Evolutionary conservation across 2,888 invertebrate species (phyloP), one percentile per base, ranked within the genome.

Genomic region (Lagria hirta): DNA sequence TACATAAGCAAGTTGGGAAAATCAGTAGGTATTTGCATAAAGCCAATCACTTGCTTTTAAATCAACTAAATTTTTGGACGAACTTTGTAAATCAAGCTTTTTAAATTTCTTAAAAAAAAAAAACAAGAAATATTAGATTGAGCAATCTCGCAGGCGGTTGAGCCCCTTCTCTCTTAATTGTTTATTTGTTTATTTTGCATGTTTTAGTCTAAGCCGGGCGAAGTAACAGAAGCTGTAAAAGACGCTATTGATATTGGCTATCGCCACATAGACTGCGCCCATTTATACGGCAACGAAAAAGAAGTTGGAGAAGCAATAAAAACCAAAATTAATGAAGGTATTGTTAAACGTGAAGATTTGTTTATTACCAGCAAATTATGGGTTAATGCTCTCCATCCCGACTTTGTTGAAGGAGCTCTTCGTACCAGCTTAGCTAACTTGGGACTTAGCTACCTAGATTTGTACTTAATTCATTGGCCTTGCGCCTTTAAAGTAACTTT

Each of bases 331-430:
- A 60, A 68, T 0, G 79, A 81, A 33, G 83, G 83, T 0, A 75
- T 78, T 1, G 75, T 84, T 0, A 81, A 77, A 53, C 73, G 86
- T 20, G 78, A 83, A 51, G 84, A 87, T 8, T 69, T 86, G 0
- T 86, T 81, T 65, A 75, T 86, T 40, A 80, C 79, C 1, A 80
- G 80, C 47, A 86, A 86, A 68, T 59, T 82, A 0, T 82, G 82
- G 82, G 79, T 90, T 72, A 91, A 88, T 0, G 87, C 80, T 70
- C 93, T 94, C 68, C 78, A 80, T 3, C 80, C 83, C 0, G 85
- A 88, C 45, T 70, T 86, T 52, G 94, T 93, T 7, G 77, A 81
- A 22, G 74, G 77, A 0, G 83, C 84, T 0, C 71, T 88, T 11
- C 77, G 77, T 58, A 74, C 75, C 42, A 81, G n/a, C n/a, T n/a